Evolutionary conservation across 2,797 vertebrate genomes (phyloP).

Genomic region (Pantherophis alleghaniensis): DNA sequence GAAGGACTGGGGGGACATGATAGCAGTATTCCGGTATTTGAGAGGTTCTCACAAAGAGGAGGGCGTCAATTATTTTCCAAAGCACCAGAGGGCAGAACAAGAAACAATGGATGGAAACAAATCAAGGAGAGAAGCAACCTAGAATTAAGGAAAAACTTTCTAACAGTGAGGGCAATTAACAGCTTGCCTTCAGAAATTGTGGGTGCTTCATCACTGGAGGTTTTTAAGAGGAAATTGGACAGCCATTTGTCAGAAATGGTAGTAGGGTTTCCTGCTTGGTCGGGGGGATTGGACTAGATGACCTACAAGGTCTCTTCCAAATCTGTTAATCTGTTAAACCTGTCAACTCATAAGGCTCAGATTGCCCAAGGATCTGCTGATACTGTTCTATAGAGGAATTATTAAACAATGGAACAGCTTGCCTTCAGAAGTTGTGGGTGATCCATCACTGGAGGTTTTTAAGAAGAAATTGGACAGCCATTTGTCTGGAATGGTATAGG

Average conservation of each 20-base stretch:
- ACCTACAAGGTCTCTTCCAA: too few relatives aligned
- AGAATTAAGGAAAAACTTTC: too few relatives aligned
- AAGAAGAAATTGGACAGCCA: not conserved
- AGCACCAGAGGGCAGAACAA: not conserved
- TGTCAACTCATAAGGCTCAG: too few relatives aligned
- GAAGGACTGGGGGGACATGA: not conserved
- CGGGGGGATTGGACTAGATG: too few relatives aligned
- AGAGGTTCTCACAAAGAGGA: not conserved
- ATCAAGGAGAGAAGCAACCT: not conserved
- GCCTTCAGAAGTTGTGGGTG: not conserved
- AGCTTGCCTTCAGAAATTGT: not conserved
- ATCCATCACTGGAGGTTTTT: not conserved
- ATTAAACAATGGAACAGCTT: not conserved
- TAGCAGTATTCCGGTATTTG: not conserved
- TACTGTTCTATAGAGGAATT: too few relatives aligned
- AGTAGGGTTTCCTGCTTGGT: too few relatives aligned
- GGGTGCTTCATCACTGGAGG: not conserved
- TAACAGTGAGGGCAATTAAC: not conserved
- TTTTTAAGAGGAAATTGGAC: not conserved
- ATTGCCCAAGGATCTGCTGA: too few relatives aligned
- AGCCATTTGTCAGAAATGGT: not conserved
- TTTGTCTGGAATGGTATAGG: not conserved
- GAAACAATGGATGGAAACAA: not conserved
- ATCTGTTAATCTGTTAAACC: too few relatives aligned
- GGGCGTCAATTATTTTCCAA: not conserved